These are phyloP conservation scores for Macrostomum lignano DNA, from an alignment of 1,140 invertebrate species.

Conservation along the genomic window DNA sequence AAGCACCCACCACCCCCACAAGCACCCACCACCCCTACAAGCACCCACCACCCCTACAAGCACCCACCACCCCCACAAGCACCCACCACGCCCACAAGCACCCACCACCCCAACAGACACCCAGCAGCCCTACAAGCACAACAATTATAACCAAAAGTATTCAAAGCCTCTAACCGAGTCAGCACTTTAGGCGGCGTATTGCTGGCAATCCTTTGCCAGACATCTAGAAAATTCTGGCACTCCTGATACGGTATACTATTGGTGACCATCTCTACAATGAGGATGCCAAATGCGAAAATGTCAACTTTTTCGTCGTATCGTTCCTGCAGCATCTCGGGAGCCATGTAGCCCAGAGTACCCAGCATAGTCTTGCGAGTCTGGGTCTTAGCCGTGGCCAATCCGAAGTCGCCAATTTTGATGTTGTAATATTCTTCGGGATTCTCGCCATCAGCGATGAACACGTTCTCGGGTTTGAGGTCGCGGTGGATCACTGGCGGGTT, in stretches of 20 bases:
- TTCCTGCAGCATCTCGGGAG: conserved; percentile 98
- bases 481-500: conserved; percentile 62
- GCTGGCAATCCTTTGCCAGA: no score
- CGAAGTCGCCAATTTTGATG: conserved; percentile 95
- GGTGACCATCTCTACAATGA: conserved; percentile 99
- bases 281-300: conserved; percentile 99
- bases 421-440: conserved; percentile 38
- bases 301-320: conserved; percentile 97
- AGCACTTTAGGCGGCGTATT: no score
- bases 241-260: conserved; percentile 95
- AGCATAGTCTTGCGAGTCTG: no score
- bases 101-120: no score
- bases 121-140: no score
- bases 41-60: no score
- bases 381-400: conserved; percentile 79
- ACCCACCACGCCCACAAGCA: no score
- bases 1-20: no score
- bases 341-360: conserved; percentile 92
- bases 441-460: conserved; percentile 69
- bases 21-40: no score
- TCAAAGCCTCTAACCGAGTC: no score
- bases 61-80: no score
- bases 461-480: conserved; percentile 79
- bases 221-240: conserved; percentile 31
- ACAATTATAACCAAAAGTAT: no score